phyloP scores from a whole-genome alignment of 64 coral and sea anemone genomes.

The Montipora foliosa region DNA sequence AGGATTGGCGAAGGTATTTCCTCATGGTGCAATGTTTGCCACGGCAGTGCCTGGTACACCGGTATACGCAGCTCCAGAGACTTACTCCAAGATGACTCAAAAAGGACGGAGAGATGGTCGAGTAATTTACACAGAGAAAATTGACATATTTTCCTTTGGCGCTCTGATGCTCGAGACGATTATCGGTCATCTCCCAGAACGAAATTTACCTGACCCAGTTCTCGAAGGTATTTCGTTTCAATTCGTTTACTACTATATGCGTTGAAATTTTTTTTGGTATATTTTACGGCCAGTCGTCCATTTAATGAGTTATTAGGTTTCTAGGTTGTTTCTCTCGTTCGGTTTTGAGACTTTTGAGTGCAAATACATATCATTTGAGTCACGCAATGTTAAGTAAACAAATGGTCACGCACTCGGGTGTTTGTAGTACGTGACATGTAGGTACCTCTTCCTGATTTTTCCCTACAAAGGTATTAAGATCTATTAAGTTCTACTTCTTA shows the following conservation, averaged over 20 bases:
- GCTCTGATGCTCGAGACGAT: conserved; percentile 81
- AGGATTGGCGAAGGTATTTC: conserved; percentile 80
- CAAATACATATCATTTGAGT: neutral
- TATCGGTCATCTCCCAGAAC: conserved; percentile 76
- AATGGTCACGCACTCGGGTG: neutral
- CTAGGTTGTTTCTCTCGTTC: neutral
- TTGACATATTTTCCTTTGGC: conserved; percentile 95
- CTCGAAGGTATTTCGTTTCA: conserved; percentile 3
- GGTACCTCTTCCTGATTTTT: too few relatives aligned
- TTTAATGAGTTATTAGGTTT: neutral
- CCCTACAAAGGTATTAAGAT: too few relatives aligned
- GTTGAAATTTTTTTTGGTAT: neutral
- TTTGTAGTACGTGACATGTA: too few relatives aligned
- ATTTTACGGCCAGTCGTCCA: neutral
- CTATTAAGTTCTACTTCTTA: too few relatives aligned
- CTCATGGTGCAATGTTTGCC: conserved; percentile 82
- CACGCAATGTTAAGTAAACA: neutral
- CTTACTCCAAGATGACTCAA: conserved; percentile 45
- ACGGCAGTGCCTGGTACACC: conserved; percentile 71
- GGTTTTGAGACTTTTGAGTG: neutral
- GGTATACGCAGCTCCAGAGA: conserved; percentile 91
- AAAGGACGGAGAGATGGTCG: conserved; percentile 3
- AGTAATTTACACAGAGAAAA: conserved; percentile 78
- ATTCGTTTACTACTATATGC: neutral
- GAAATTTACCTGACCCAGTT: conserved; percentile 51